These are phyloP conservation scores for Endotricha flammealis DNA, from an alignment of 2,888 invertebrate genomes.

Conservation along the genomic window DNA sequence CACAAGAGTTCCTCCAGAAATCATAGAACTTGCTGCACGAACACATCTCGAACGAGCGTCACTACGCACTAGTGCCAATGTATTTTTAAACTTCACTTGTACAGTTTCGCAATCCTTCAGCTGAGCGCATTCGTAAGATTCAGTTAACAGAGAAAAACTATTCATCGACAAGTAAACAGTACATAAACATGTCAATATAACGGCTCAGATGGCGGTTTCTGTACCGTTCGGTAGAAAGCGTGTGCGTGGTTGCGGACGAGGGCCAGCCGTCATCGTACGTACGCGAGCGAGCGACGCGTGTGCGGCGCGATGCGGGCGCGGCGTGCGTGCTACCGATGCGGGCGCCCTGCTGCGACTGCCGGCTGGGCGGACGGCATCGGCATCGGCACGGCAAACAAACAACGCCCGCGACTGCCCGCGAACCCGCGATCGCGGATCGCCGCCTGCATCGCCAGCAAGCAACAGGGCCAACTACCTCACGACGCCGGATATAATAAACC, in stretches of 20 bases:
- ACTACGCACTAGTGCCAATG: constrained; percentile 69
- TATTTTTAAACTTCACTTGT: constrained; percentile 78
- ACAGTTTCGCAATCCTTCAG: constrained; percentile 72
- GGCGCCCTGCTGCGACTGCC: constrained; percentile 65
- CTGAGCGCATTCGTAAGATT: constrained; percentile 55
- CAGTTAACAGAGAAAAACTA: constrained; percentile 51
- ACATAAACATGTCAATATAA: constrained; percentile 56
- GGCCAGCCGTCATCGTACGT: constrained; percentile 38
- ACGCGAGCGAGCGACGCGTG: constrained; percentile 27
- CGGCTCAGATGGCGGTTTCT: constrained; percentile 46
- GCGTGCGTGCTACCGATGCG: constrained; percentile 52
- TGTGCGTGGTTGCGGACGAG: constrained; percentile 35
- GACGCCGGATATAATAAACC: constrained; percentile 34
- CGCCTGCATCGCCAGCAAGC: background rate
- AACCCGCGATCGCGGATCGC: too few relatives aligned
- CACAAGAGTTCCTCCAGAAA: constrained; percentile 73
- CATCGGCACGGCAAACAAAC: too few relatives aligned
- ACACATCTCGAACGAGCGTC: constrained; percentile 65
- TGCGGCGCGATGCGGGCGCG: constrained; percentile 23
- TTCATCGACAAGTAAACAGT: constrained; percentile 45
- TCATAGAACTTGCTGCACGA: constrained; percentile 73
- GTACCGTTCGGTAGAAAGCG: constrained; percentile 67
- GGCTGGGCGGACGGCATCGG: too few relatives aligned
- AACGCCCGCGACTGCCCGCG: too few relatives aligned
- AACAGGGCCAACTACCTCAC: constrained; percentile 18